Conservation (phyloP, 1,140 invertebrate genomes). For the Brachionus calyciflorus region DNA sequence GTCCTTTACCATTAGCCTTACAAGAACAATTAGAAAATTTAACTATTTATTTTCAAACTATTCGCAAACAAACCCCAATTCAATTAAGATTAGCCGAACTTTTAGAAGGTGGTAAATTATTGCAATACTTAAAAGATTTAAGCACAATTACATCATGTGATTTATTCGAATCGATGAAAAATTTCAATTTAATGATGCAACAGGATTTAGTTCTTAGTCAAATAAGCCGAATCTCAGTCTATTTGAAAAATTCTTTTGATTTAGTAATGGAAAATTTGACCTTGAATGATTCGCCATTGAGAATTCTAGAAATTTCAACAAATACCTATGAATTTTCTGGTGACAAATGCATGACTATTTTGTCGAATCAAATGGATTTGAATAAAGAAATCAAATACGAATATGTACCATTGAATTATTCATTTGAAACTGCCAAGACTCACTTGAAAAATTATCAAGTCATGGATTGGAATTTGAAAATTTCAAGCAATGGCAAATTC, state of each 20-base stretch:
- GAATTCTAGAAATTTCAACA: conserved; percentile 1
- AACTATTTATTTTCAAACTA: neutral
- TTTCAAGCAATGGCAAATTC: conserved; percentile 7
- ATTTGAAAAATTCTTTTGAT: neutral
- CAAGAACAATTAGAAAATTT: neutral
- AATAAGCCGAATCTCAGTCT: neutral
- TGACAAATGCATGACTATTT: neutral
- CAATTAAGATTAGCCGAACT: neutral
- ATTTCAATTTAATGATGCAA: neutral
- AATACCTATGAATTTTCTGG: neutral
- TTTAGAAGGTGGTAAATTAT: neutral
- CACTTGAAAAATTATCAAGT: neutral
- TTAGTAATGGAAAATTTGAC: neutral
- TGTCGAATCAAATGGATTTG: neutral
- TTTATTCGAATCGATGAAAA: neutral
- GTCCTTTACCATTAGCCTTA: neutral
- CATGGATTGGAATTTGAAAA: conserved; percentile 1
- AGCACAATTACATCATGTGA: neutral
- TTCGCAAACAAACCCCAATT: neutral
- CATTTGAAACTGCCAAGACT: neutral
- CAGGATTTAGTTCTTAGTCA: neutral
- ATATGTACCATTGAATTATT: neutral
- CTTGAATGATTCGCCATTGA: neutral
- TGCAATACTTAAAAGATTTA: neutral
- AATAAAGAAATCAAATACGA: neutral